These are phyloP conservation scores for Carassius auratus DNA, from an alignment of 2,113 vertebrate species.

Conservation along the genomic window DNA sequence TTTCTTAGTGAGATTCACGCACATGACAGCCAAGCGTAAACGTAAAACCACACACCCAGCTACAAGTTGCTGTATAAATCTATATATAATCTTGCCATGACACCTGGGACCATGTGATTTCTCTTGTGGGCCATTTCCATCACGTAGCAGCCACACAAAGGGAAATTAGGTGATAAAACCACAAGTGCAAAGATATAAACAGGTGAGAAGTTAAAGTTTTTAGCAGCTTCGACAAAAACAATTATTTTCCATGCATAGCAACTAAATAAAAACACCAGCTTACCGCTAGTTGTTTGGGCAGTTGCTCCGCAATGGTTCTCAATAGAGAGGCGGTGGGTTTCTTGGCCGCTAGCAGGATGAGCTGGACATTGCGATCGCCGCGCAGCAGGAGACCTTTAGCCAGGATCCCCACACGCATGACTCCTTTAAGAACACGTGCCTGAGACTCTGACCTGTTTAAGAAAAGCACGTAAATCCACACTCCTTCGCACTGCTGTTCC, in stretches of 20 bases:
- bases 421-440: constrained; percentile 78
- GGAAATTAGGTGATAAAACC: not conserved
- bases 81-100: not conserved
- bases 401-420: constrained; percentile 82
- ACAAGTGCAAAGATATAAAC: not conserved
- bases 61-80: not conserved
- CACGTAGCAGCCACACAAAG: not conserved
- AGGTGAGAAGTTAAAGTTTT: not conserved
- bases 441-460: constrained; percentile 62
- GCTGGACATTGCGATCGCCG: constrained; percentile 78
- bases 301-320: constrained; percentile 71
- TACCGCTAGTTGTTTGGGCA: constrained; percentile 81
- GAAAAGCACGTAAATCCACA: not conserved
- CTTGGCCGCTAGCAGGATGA: constrained; percentile 81
- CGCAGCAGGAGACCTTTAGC: constrained; percentile 84
- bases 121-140: not conserved
- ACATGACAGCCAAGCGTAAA: not conserved
- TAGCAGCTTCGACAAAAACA: not conserved
- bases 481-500: not conserved
- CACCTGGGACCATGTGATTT: not conserved
- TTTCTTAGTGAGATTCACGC: not conserved
- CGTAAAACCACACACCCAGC: not conserved
- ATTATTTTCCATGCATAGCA: not conserved
- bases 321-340: constrained; percentile 78
- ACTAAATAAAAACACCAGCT: constrained; percentile 42